Conservation (phyloP, 2,888 invertebrate genomes). For the Strigamia transsilvanica region DNA sequence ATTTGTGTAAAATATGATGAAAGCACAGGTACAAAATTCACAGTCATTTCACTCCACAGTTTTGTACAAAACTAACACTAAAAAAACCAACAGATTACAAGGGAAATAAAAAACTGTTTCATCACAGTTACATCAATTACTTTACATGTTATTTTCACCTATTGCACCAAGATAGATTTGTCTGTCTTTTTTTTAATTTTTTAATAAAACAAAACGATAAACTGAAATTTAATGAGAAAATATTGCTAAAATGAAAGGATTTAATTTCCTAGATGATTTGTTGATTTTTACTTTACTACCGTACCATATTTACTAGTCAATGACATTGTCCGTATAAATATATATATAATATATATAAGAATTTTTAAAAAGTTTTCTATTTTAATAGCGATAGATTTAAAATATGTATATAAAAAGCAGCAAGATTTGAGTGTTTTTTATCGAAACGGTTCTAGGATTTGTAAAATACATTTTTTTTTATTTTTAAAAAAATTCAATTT, state of each 20-base stretch:
- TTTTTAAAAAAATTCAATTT: no score
- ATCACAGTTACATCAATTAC: conserved; percentile 41
- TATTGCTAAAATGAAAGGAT: conserved; percentile 4
- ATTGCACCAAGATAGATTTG: background rate
- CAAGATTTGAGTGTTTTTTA: background rate
- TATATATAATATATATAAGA: background rate
- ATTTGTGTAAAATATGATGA: conserved; percentile 41
- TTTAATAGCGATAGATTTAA: conserved; percentile 28
- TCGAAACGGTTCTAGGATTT: background rate
- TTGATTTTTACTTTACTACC: background rate
- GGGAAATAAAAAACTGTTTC: background rate
- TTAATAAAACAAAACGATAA: background rate
- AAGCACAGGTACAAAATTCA: conserved; percentile 36
- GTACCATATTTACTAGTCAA: conserved; percentile 4
- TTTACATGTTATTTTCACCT: background rate
- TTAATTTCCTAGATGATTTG: background rate
- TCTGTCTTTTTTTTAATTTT: background rate
- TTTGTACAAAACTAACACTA: conserved; percentile 18
- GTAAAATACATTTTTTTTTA: conserved; percentile 19
- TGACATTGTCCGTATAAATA: conserved; percentile 43
- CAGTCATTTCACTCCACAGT: conserved; percentile 15
- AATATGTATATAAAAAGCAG: conserved; percentile 41
- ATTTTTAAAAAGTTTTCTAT: background rate
- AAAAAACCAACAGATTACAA: no score
- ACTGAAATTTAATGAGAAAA: conserved; percentile 13